Conservation (phyloP, 37 sponge, comb jelly and placozoan genomes). For the Bolinopsis microptera region DNA sequence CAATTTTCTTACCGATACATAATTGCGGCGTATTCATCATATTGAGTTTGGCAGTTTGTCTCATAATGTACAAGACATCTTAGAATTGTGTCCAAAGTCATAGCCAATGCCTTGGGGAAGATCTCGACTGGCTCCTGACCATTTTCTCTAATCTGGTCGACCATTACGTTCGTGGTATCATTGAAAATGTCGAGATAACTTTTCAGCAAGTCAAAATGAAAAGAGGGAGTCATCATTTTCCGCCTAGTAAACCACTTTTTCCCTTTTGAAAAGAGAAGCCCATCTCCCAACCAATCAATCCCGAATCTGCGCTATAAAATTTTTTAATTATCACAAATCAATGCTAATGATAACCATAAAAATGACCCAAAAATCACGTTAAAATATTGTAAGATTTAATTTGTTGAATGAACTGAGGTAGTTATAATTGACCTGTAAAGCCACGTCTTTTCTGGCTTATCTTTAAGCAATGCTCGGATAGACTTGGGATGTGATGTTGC, state of each 20-base stretch:
- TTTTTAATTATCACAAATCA: too few species aligned
- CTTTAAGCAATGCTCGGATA: neutral
- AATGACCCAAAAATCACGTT: too few species aligned
- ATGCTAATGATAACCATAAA: too few species aligned
- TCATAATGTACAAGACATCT: neutral
- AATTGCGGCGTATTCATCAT: neutral
- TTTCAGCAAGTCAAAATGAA: neutral
- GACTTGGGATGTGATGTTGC: neutral
- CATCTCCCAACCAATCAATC: neutral
- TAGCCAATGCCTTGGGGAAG: neutral
- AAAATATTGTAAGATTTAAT: too few species aligned
- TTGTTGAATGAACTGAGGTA: too few species aligned
- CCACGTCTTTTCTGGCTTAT: neutral
- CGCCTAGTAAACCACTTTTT: neutral
- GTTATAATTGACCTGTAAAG: neutral
- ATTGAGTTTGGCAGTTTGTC: slow-evolving; percentile 11
- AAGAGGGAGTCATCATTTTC: slow-evolving; percentile 7
- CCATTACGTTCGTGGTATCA: neutral
- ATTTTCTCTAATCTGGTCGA: neutral
- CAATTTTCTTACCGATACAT: neutral
- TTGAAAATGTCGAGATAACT: slow-evolving; percentile 17
- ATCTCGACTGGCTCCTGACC: neutral
- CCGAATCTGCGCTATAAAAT: neutral
- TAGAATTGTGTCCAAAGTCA: neutral
- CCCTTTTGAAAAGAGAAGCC: neutral